A percentile compares a stretch with the other conserved stretches of the same genome.
phyloP scores from a whole-genome alignment of 2,888 invertebrate species.

The Dorcus hopei region DNA sequence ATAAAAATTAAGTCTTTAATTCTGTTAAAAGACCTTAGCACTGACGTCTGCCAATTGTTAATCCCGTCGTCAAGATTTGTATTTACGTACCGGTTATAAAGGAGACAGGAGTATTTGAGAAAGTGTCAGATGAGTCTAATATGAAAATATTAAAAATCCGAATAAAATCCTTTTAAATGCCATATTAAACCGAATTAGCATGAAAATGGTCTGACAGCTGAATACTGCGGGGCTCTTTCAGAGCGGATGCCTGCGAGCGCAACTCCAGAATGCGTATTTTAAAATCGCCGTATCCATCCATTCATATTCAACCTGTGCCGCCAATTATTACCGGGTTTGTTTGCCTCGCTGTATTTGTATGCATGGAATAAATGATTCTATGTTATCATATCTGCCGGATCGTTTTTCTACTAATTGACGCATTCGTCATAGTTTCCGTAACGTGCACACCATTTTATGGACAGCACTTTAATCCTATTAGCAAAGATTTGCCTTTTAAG shows the following conservation, averaged over 20 bases:
- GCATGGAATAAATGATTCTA: slow-evolving; percentile 49
- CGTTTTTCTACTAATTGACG: slow-evolving; percentile 25
- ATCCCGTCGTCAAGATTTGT: no score
- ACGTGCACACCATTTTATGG: background rate
- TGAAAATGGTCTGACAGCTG: slow-evolving; percentile 50
- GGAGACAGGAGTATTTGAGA: background rate
- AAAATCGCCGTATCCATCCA: slow-evolving; percentile 37
- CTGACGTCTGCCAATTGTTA: no score
- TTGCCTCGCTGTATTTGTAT: slow-evolving; percentile 48
- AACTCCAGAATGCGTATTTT: slow-evolving; percentile 21
- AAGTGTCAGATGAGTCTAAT: slow-evolving; percentile 32
- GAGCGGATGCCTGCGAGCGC: slow-evolving; percentile 35
- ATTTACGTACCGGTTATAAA: background rate
- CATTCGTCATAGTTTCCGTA: slow-evolving; percentile 15
- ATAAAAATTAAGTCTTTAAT: no score
- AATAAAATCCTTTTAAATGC: slow-evolving; percentile 46
- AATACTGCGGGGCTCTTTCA: slow-evolving; percentile 39
- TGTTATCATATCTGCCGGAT: slow-evolving; percentile 27
- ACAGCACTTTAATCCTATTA: background rate
- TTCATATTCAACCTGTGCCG: slow-evolving; percentile 39
- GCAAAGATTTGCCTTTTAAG: no score
- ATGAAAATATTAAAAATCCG: slow-evolving; percentile 49
- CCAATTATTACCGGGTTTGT: slow-evolving; percentile 50
- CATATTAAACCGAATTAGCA: slow-evolving; percentile 49
- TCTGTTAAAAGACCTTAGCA: no score